Evolutionary conservation across 2,888 invertebrate genomes (phyloP).

Genomic region (Lycophotia porphyrea): DNA sequence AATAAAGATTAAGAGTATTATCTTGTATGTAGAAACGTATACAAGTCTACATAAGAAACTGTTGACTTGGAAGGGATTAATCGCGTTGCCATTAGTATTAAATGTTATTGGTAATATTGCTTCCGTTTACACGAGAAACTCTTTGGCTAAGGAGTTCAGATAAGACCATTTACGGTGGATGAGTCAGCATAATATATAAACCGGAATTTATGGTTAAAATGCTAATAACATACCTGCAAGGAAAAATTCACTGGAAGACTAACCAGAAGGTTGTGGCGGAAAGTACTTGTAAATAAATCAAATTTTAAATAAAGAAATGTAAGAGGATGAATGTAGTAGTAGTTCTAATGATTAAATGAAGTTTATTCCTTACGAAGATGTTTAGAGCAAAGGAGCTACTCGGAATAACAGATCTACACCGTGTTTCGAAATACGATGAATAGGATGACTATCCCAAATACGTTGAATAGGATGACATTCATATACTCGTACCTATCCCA

Average conservation of each 20-base stretch:
- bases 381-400: background rate
- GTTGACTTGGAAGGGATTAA: constrained; percentile 5
- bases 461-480: too few species aligned
- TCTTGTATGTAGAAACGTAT: background rate
- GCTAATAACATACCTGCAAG: background rate
- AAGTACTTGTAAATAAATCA: background rate
- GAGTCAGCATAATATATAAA: too few species aligned
- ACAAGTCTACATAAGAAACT: background rate
- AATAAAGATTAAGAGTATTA: constrained; percentile 16
- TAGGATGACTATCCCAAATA: background rate
- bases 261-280: background rate
- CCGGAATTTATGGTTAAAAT: background rate
- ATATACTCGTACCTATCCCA: background rate
- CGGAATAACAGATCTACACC: background rate
- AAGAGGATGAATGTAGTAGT: background rate
- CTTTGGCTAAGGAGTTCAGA: too few species aligned
- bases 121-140: background rate
- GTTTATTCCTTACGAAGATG: background rate
- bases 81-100: background rate
- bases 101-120: background rate
- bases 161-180: background rate
- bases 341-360: background rate
- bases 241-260: background rate
- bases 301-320: background rate
- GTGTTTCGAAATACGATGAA: background rate